phyloP scores from a whole-genome alignment of 2,113 vertebrate species.

The Heterochromis multidens region DNA sequence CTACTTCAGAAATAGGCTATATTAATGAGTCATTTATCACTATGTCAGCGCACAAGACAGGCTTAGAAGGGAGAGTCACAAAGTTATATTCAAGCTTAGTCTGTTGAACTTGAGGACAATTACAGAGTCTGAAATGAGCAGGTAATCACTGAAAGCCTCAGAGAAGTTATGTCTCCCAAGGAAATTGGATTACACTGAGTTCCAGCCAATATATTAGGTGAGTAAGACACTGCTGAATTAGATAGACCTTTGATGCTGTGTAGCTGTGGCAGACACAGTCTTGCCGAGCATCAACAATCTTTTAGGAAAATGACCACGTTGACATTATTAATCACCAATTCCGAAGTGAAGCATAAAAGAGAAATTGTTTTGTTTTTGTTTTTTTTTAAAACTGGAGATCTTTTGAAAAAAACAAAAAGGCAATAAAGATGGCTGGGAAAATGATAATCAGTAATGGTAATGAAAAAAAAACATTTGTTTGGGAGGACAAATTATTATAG shows the following conservation, averaged over 20 bases:
- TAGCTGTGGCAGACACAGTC: constrained; percentile 14
- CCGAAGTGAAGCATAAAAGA: not conserved
- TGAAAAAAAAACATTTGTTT: not conserved
- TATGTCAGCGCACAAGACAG: constrained; percentile 4
- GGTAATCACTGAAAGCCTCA: constrained; percentile 39
- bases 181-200: constrained; percentile 50
- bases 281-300: not conserved
- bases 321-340: not conserved
- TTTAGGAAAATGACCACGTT: not conserved
- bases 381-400: not conserved
- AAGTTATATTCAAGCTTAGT: constrained; percentile 24
- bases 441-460: not conserved
- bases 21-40: not conserved
- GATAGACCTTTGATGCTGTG: constrained; percentile 23
- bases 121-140: constrained; percentile 32
- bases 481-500: not conserved
- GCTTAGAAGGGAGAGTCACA: not conserved
- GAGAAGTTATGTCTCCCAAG: constrained; percentile 32
- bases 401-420: not conserved
- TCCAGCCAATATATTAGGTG: constrained; percentile 15
- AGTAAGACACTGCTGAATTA: constrained; percentile 23
- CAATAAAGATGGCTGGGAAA: not conserved
- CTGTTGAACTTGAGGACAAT: constrained; percentile 33
- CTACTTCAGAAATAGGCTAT: not conserved
- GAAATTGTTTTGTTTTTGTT: not conserved